Base-by-base conservation (phyloP, 2,113 vertebrate species). In the Paracanthobrama guichenoti region DNA sequence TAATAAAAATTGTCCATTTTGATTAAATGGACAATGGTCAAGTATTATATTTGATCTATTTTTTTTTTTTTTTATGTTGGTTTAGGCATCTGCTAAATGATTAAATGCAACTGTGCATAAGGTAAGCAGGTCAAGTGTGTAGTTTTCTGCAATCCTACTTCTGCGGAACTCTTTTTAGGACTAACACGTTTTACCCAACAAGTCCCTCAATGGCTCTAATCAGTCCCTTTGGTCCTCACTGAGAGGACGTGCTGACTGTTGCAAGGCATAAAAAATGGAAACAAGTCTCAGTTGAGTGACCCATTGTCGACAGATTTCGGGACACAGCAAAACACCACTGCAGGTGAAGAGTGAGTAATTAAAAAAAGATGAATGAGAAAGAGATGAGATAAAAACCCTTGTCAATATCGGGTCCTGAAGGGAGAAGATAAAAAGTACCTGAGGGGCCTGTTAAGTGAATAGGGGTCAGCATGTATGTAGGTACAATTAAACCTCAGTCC, bases 401-500 rank as follows among this genome's bases (percentile, higher is more conserved):
- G 26, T 80, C 59, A 55, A 73, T 35, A 62, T 71, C 4, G 6
- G n/a, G n/a, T 22, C 13, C 24, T 14, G 48, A 50, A 20, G 66
- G 24, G 48, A 84, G 16, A 26, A 60, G 14, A 24, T 18, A 35
- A 82, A 69, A 80, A 6, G 48, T 57, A 18, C 14, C 35, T 57
- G 6, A 14, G 59, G 20, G 16, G 14, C 57, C 48, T 67, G 48
- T 46, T 11, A 53, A 24, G 26, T 39, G 28, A 69, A 59, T 31
- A 62, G n/a, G 8, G 67, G 42, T 74, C 22, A 57, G 16, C 48
- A 59, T 76, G 14, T 53, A 53, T 24, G 13, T 20, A 26, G 75
- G 26, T 62, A 84, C 86, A 59, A 73, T 28, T 62, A 39, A 44
- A 53, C 42, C 46, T 8, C n/a, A 86, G 31, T 39, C 14, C 60